Percentiles rank a stretch among this genome's conserved stretches.
Evolutionary conservation across 2,888 invertebrate species (phyloP).

Genomic region (Agrotis exclamationis): DNA sequence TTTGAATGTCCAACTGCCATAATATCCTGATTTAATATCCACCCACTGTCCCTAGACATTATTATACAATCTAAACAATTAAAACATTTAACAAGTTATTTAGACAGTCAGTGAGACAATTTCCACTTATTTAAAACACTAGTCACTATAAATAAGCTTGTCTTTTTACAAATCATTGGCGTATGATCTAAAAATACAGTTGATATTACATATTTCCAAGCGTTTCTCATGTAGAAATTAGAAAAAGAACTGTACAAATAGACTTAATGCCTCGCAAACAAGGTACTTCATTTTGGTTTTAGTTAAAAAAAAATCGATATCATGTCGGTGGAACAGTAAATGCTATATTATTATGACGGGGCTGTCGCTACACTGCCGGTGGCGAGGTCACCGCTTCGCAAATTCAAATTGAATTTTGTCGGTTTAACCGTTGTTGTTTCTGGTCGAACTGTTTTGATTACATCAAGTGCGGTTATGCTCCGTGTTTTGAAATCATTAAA

Average conservation of each 20-base stretch:
- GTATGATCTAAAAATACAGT: conserved; percentile 72
- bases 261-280: conserved; percentile 57
- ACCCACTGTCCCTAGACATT: conserved; percentile 32
- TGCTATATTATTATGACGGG: conserved; percentile 43
- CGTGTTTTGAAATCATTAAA: conserved; percentile 18
- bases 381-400: neutral
- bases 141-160: conserved; percentile 77
- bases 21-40: neutral
- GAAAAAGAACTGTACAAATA: conserved; percentile 69
- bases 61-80: conserved; percentile 56
- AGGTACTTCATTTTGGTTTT: conserved; percentile 51
- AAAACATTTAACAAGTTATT: conserved; percentile 68
- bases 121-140: conserved; percentile 64
- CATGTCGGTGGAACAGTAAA: conserved; percentile 59
- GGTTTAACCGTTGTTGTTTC: conserved; percentile 31
- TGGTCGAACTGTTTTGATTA: conserved; percentile 46
- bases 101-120: conserved; percentile 66
- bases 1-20: neutral
- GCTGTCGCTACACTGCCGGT: conserved; percentile 36
- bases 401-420: conserved; percentile 44
- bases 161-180: conserved; percentile 77
- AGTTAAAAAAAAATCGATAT: conserved; percentile 53
- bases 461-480: conserved; percentile 34
- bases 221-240: conserved; percentile 69
- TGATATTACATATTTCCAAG: conserved; percentile 72